Evolutionary conservation across 2,113 vertebrate genomes (phyloP), one percentile per base, ranked within the genome.

Genomic region (Strigops habroptila): DNA sequence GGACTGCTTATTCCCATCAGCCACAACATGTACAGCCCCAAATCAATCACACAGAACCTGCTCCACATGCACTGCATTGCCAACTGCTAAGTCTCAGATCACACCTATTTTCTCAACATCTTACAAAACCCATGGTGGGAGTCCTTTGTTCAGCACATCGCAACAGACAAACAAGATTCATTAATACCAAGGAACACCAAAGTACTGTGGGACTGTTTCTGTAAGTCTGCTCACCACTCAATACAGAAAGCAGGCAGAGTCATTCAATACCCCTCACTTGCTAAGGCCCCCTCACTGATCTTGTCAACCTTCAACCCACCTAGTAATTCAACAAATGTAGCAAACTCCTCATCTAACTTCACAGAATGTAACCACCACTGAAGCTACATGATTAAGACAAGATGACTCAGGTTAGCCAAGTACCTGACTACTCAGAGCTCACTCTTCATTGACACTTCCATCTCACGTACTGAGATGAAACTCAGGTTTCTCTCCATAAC

Each of bases 51-150:
- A 49, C 65, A 67, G 28, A 82, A 86, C 52, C 86, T 17, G 62
- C 90, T 79, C 76, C 95, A 73, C 76, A 81, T 13, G 44, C 64
- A 41, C 53, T 30, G 46, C 33, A 18, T 9, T 49, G 73, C 76
- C 31, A 7, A 39, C 18, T 78, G 70, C 23, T 57, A 86, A 90
- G 59, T 90, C 88, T 69, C 83, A 74, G 86, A 86, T 88, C 91
- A 73, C 80, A 84, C 6, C 5, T 73, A n/a, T 91, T 78, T 41
- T 43, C 39, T 21, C 21, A 80, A 37, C 35, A 37, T 37, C 46
- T 37, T 33, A n/a, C 41, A 30, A 84, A 60, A 73, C 33, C 39
- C 4, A 11, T 49, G 67, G 30, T 59, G 18, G 9, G 33, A 19
- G 30, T 52, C 46, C 28, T n/a, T 78, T 75, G 25, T 89, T 81